phyloP scores from a whole-genome alignment of 2,888 invertebrate species.

The Acanthococcus lagerstroemiae region DNA sequence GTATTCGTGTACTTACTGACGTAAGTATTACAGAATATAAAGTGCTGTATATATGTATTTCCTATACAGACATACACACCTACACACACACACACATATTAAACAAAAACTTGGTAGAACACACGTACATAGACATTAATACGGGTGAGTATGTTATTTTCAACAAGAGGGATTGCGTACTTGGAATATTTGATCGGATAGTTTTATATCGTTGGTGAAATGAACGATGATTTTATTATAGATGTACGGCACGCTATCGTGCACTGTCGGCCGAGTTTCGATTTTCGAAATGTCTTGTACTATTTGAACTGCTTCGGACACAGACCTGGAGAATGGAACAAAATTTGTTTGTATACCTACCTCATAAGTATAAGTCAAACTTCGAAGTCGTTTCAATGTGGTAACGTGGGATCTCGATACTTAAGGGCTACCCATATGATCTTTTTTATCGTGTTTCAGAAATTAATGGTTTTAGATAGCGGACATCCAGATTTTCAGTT shows the following conservation, averaged over 20 bases:
- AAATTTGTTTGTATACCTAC: background rate
- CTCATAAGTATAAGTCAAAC: background rate
- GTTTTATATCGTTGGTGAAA: slow-evolving; percentile 8
- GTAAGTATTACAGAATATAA: too few species aligned
- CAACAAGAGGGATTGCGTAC: background rate
- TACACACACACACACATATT: background rate
- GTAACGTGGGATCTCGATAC: too few species aligned
- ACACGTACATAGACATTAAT: background rate
- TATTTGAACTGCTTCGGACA: slow-evolving; percentile 6
- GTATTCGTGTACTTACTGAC: too few species aligned
- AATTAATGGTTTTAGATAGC: too few species aligned
- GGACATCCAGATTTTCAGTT: too few species aligned
- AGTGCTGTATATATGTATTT: too few species aligned
- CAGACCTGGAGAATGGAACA: background rate
- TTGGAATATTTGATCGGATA: slow-evolving; percentile 13
- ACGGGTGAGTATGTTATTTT: too few species aligned
- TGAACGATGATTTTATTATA: slow-evolving; percentile 14
- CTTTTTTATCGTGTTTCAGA: background rate
- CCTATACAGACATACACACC: too few species aligned
- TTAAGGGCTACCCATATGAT: background rate
- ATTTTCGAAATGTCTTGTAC: slow-evolving; percentile 3
- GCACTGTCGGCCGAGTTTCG: slow-evolving; percentile 16
- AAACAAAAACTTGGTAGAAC: background rate
- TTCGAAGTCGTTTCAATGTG: background rate
- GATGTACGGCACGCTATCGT: slow-evolving; percentile 13